A percentile compares a stretch with the other conserved stretches of the same genome.
Evolutionary conservation across 2,797 vertebrate species (phyloP).

Genomic region (Mormyrus proboscirostris): DNA sequence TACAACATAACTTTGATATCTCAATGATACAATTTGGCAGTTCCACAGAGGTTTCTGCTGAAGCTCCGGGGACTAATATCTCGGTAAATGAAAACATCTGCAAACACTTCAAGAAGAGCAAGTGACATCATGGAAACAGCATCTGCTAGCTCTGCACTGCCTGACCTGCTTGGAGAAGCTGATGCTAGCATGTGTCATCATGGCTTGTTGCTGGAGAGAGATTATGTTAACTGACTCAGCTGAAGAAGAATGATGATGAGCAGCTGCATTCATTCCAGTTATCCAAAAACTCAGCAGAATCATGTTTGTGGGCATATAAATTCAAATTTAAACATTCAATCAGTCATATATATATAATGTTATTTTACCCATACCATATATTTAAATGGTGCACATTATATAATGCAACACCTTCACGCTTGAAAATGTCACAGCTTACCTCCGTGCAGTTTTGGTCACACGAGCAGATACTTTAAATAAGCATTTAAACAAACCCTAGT

Average conservation of each 20-base stretch:
- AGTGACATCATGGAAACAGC: conserved; percentile 18
- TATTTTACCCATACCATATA: background rate
- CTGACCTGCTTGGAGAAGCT: conserved; percentile 14
- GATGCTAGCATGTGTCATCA: background rate
- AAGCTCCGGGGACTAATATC: conserved; percentile 8
- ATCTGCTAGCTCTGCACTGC: conserved; percentile 15
- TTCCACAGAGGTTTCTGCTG: background rate
- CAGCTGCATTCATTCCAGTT: background rate
- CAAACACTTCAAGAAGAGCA: conserved; percentile 18
- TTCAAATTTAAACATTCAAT: background rate
- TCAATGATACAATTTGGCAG: conserved; percentile 21
- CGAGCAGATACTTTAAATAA: background rate
- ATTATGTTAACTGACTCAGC: conserved; percentile 12
- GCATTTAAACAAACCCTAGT: background rate
- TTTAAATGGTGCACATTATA: background rate
- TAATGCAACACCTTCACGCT: background rate
- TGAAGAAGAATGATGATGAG: background rate
- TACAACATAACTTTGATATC: conserved; percentile 14
- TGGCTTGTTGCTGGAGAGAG: conserved; percentile 8
- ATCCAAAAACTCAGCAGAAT: conserved; percentile 5
- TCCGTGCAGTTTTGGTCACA: background rate
- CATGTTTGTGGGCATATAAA: background rate
- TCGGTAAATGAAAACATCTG: conserved; percentile 14
- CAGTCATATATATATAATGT: background rate
- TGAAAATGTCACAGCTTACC: background rate